Conservation (phyloP, 2,888 invertebrate genomes). For the Cataglyphis altisquamis region DNA sequence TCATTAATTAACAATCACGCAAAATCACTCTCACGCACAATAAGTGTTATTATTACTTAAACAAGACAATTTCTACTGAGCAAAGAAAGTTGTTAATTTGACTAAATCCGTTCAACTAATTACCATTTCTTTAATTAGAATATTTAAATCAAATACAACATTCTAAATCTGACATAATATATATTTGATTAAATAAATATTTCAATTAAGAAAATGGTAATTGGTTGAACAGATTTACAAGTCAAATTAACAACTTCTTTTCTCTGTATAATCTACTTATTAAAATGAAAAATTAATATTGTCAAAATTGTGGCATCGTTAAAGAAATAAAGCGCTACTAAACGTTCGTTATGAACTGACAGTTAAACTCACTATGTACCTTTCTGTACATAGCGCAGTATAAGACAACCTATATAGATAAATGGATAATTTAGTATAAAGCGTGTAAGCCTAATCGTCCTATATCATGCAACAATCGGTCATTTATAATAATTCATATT, state of each 20-base stretch:
- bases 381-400: neutral
- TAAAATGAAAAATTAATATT: neutral
- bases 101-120: too few relatives aligned
- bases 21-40: neutral
- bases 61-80: neutral
- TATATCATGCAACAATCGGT: conserved; percentile 25
- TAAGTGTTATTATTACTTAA: neutral
- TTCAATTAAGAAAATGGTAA: too few relatives aligned
- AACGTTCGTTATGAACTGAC: neutral
- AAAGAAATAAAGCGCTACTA: neutral
- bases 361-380: neutral
- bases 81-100: too few relatives aligned
- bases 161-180: too few relatives aligned
- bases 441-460: conserved; percentile 14
- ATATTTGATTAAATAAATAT: too few relatives aligned
- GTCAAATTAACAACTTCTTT: too few relatives aligned
- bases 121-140: too few relatives aligned
- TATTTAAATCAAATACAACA: too few relatives aligned
- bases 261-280: too few relatives aligned
- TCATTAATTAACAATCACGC: neutral
- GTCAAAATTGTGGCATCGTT: neutral
- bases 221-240: too few relatives aligned
- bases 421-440: conserved; percentile 12
- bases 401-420: conserved; percentile 1
- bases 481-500: conserved; percentile 35